A percentile compares a stretch with the other conserved stretches of the same genome.
These are phyloP conservation scores for Gymnopithys bicolor DNA, from an alignment of 2,797 vertebrate genomes.

Conservation along the genomic window DNA sequence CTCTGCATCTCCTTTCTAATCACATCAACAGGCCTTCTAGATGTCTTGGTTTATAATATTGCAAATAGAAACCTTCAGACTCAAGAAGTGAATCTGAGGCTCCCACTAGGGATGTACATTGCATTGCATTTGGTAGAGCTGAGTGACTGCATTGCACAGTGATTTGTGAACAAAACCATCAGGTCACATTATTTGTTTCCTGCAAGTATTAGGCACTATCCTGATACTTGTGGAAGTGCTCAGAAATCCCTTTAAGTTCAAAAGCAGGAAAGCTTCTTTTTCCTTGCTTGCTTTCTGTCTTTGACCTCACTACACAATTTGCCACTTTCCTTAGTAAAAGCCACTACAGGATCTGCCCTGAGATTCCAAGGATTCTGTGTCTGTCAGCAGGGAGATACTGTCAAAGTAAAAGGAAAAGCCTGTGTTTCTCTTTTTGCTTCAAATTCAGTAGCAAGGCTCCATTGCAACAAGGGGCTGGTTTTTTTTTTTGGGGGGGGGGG, in stretches of 20 bases:
- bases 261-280: neutral
- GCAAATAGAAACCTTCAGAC: neutral
- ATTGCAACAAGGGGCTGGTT: neutral
- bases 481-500: too few relatives aligned
- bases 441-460: neutral
- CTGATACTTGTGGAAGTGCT: neutral
- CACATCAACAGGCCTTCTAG: neutral
- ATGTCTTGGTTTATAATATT: neutral
- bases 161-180: fast-evolving
- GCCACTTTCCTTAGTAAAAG: neutral
- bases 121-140: neutral
- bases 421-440: neutral
- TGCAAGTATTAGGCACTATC: neutral
- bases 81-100: neutral
- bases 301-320: neutral
- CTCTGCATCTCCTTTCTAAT: slow-evolving; percentile 25
- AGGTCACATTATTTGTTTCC: neutral
- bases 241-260: neutral
- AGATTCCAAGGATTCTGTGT: neutral
- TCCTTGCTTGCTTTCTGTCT: neutral
- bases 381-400: neutral
- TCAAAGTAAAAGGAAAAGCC: neutral
- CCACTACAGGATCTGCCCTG: neutral
- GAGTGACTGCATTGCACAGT: neutral
- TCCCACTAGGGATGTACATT: neutral